Evolutionary conservation across 2,113 vertebrate species (phyloP).

Genomic region (Lonchura striata): DNA sequence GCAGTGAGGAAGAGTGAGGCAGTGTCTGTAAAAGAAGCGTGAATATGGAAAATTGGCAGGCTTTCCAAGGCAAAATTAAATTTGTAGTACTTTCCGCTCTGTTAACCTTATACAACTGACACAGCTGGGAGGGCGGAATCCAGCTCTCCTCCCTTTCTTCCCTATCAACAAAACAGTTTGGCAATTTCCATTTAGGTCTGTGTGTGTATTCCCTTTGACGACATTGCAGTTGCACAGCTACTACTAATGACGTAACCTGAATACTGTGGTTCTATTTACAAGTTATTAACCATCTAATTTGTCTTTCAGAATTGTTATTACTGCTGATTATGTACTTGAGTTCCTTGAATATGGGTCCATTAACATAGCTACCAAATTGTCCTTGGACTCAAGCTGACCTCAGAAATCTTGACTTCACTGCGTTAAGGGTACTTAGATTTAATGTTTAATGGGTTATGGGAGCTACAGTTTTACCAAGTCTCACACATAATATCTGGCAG

Average conservation of each 20-base stretch:
- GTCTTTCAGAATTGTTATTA: not conserved
- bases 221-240: not conserved
- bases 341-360: not conserved
- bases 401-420: not conserved
- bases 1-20: not conserved
- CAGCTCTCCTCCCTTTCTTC: not conserved
- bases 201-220: not conserved
- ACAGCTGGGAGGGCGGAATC: accelerated
- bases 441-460: not conserved
- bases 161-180: not conserved
- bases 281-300: not conserved
- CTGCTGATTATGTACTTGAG: not conserved
- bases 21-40: not conserved
- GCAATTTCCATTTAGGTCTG: not conserved
- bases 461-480: not conserved
- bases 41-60: not conserved
- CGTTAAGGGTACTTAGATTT: not conserved
- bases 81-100: not conserved
- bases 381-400: not conserved
- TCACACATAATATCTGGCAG: not conserved
- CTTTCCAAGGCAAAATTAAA: not conserved
- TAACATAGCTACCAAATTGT: not conserved
- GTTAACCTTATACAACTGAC: not conserved
- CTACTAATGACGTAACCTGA: not conserved
- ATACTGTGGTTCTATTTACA: not conserved